A percentile compares a stretch with the other conserved stretches of the same genome.
Conservation (phyloP, 2,888 invertebrate species). For the Platycheirus rosarum region DNA sequence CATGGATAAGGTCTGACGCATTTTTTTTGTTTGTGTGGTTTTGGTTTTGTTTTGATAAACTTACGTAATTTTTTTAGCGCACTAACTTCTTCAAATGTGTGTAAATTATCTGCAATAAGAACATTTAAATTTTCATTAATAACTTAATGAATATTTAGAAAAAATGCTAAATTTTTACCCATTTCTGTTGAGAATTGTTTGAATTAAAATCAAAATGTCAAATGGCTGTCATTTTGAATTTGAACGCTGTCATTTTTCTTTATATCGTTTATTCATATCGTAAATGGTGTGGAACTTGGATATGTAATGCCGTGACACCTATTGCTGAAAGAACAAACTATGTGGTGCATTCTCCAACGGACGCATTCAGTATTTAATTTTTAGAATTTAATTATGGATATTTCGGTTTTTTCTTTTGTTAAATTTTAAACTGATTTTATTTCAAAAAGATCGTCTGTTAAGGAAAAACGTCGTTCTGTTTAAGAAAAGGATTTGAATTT, state of each 20-base stretch:
- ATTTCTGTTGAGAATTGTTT: conserved; percentile 51
- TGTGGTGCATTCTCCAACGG: too few relatives aligned
- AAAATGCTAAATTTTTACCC: conserved; percentile 31
- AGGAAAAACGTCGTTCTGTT: too few relatives aligned
- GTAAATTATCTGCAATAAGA: conserved; percentile 75
- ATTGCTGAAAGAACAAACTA: neutral
- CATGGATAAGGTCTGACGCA: neutral
- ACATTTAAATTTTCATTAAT: neutral
- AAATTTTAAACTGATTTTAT: too few relatives aligned
- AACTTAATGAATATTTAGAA: neutral
- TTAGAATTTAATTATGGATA: too few relatives aligned
- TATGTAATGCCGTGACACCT: neutral
- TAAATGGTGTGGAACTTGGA: neutral
- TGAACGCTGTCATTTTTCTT: conserved; percentile 20
- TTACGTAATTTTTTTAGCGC: conserved; percentile 75
- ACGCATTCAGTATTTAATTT: too few relatives aligned
- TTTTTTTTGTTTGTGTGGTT: neutral
- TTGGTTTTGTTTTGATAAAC: conserved; percentile 5
- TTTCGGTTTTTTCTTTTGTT: too few relatives aligned
- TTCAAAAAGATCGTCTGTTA: too few relatives aligned
- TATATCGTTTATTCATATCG: conserved; percentile 9
- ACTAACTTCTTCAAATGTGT: conserved; percentile 75
- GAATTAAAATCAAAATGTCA: conserved; percentile 55
- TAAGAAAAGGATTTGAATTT: too few relatives aligned
- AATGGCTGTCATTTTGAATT: conserved; percentile 22